Base-by-base conservation (phyloP, 2,888 invertebrate species). In the Chymomyza procnemis region DNA sequence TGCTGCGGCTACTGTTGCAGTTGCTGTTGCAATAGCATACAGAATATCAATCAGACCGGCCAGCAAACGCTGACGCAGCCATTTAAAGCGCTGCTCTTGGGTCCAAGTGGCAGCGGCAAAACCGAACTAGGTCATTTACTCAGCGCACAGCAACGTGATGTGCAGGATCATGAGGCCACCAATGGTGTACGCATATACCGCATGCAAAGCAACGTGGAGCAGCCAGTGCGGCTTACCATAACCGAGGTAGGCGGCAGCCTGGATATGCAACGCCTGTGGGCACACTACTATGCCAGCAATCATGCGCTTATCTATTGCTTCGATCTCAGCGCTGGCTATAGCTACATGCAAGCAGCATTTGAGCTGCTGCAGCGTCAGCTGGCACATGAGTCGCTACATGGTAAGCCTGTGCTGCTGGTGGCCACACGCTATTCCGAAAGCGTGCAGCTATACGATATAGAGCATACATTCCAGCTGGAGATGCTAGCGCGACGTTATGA, bases 211-310 rank as follows among this genome's bases (percentile, higher is more conserved):
- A 22, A 48, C 3, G 48, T 14, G 5, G 50, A 66, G 55, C 57
- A 57, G 19, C 63, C 68, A 22, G 66, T 19, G 70, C 22, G 66
- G 3, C 66, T 89, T 26, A 73, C 81, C 14, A 71, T 90, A 1
- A 90, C 89, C 2, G 90, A 90, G 78, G 82, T 90, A 41, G 90
- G 90, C 3, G 90, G 90, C 30, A 90, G 79, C 66, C 48, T 12
- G 48, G 88, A 90, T 26, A 90, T 90, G 88, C 89, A 88, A 61
- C 88, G 88, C 18, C 79, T 90, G 3, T 90, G 90, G 90, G 83
- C 84, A 52, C 87, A 90, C 66, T 90, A 90, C 56, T 90, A 81
- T 72, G 78, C 79, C 56, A 52, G 47, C 30, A 68, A 74, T 14
- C 78, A 81, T 18, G 83, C 70, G 1, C 64, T 90, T 3, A 84